These are phyloP conservation scores for Drosophila limbata DNA, from an alignment of 2,888 invertebrate genomes.

Conservation along the genomic window DNA sequence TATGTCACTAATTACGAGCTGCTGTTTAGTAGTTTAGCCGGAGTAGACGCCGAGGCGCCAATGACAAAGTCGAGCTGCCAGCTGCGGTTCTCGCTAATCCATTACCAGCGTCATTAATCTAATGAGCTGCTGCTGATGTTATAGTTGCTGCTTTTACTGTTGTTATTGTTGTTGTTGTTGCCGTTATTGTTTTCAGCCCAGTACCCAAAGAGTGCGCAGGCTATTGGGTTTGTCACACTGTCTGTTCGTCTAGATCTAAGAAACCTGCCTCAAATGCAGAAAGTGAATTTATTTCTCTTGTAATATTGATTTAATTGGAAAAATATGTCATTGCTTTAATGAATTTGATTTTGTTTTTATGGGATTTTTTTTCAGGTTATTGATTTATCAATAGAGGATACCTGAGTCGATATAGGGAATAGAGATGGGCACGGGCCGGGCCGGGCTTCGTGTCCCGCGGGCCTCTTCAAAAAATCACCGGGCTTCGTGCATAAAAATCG, in stretches of 20 bases:
- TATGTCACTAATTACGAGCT: slow-evolving; percentile 74
- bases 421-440: too few species aligned
- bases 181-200: not conserved
- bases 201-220: not conserved
- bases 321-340: too few species aligned
- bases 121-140: slow-evolving; percentile 67
- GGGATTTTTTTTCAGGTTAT: too few species aligned
- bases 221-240: not conserved
- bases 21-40: slow-evolving; percentile 55
- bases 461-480: too few species aligned
- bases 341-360: too few species aligned
- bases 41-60: slow-evolving; percentile 60
- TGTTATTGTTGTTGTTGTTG: slow-evolving; percentile 14
- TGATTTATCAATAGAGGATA: too few species aligned
- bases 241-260: not conserved
- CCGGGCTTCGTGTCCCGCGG: too few species aligned
- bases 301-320: too few species aligned
- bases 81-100: slow-evolving; percentile 72
- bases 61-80: slow-evolving; percentile 60
- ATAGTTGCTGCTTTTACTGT: slow-evolving; percentile 26
- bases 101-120: slow-evolving; percentile 80
- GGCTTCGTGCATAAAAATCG: too few species aligned
- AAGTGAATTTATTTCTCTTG: too few species aligned
- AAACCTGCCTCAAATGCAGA: too few species aligned
- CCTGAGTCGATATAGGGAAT: too few species aligned